A percentile compares a stretch with the other conserved stretches of the same genome.
Evolutionary conservation across 2,888 invertebrate genomes (phyloP).

Genomic region (Ecdyonurus torrentis): DNA sequence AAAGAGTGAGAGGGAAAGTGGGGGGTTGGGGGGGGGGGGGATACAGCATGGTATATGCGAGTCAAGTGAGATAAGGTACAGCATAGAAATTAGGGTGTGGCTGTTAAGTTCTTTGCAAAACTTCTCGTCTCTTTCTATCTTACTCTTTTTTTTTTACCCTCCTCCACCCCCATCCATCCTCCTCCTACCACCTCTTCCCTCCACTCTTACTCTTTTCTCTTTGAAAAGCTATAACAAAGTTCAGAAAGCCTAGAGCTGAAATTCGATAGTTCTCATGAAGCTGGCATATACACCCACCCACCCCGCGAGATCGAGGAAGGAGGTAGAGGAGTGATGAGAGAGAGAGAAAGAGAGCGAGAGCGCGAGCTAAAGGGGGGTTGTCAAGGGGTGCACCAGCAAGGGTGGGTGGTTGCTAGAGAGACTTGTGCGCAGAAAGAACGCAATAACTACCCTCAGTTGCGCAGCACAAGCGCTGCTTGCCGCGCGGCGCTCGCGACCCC

Average conservation of each 20-base stretch:
- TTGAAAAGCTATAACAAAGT: background rate
- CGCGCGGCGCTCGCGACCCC: background rate
- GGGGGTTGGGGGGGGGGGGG: background rate
- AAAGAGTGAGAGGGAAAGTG: background rate
- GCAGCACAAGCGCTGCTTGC: background rate
- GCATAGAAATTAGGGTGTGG: background rate
- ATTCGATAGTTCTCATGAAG: slow-evolving; percentile 1
- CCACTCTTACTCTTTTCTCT: background rate
- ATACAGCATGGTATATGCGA: background rate
- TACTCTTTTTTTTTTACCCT: background rate
- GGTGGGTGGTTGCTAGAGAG: background rate
- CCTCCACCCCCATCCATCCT: too few relatives aligned
- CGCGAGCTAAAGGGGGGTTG: background rate
- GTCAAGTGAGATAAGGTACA: background rate
- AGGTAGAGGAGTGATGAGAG: background rate
- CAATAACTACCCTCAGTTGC: background rate
- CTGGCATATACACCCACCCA: background rate
- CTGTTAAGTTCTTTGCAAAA: background rate
- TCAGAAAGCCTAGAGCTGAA: slow-evolving; percentile 1
- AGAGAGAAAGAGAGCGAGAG: background rate
- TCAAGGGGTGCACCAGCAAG: background rate
- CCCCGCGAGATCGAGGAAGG: background rate
- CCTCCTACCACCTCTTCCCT: too few relatives aligned
- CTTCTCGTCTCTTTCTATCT: background rate
- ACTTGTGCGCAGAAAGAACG: background rate